Evolutionary conservation across 1,140 invertebrate species (phyloP).

Genomic region (Diplogasteroides magnus): DNA sequence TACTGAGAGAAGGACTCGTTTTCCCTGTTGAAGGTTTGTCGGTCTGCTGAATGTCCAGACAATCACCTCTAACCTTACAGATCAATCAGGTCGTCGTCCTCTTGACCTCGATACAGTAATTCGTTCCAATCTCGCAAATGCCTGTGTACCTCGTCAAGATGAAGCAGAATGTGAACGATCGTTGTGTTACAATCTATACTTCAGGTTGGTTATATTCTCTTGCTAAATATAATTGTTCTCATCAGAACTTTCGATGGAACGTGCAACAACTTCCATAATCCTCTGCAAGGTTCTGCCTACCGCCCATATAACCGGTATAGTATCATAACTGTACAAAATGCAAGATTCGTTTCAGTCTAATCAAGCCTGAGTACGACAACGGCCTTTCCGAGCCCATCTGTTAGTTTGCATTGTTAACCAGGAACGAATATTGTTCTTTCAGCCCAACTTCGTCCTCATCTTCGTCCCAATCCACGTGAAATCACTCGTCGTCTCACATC

Average conservation of each 20-base stretch:
- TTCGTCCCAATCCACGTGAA: constrained; percentile 48
- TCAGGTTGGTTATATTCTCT: constrained; percentile 4
- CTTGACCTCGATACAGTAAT: constrained; percentile 44
- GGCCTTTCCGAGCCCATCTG: constrained; percentile 46
- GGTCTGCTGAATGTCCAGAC: neutral
- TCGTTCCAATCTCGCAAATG: constrained; percentile 52
- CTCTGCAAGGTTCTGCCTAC: constrained; percentile 49
- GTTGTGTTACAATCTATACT: constrained; percentile 26
- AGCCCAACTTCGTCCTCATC: constrained; percentile 36
- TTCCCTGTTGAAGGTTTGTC: constrained; percentile 39
- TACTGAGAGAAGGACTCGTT: constrained; percentile 44
- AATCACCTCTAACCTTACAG: constrained; percentile 21
- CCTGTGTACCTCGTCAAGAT: constrained; percentile 51
- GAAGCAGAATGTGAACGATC: constrained; percentile 51
- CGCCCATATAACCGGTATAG: constrained; percentile 40
- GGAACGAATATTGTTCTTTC: too few relatives aligned
- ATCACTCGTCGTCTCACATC: constrained; percentile 44
- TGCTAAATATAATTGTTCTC: neutral
- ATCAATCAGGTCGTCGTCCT: constrained; percentile 41
- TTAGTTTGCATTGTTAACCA: constrained; percentile 29
- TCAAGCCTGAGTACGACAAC: constrained; percentile 34
- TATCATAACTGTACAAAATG: neutral
- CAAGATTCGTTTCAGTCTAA: neutral
- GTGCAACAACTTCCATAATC: constrained; percentile 48
- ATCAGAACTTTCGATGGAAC: constrained; percentile 51